Conservation (phyloP, 2,113 vertebrate genomes). For the Anoplopoma fimbria region DNA sequence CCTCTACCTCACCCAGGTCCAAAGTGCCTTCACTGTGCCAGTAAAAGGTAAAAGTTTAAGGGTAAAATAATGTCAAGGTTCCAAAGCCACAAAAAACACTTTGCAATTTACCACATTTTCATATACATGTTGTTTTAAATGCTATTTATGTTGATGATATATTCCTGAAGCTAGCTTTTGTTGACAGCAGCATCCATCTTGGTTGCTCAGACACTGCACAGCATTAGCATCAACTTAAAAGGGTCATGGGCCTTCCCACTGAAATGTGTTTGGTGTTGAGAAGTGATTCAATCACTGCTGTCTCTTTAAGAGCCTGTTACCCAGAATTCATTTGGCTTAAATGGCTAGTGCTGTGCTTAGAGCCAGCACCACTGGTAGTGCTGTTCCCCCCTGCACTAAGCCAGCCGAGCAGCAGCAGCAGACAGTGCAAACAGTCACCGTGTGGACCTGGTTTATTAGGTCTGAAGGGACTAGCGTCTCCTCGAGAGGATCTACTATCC, state of each 20-base stretch:
- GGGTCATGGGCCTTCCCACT: constrained; percentile 61
- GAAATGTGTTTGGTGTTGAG: constrained; percentile 33
- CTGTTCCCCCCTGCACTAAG: constrained; percentile 66
- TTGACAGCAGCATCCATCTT: constrained; percentile 24
- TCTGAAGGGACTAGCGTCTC: constrained; percentile 50
- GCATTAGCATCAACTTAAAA: constrained; percentile 60
- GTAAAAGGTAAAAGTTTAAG: constrained; percentile 69
- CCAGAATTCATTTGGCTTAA: constrained; percentile 81
- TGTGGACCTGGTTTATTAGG: constrained; percentile 52
- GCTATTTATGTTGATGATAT: background rate
- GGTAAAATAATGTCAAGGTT: background rate
- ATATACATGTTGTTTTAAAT: background rate
- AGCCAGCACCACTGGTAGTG: constrained; percentile 70
- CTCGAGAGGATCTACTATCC: constrained; percentile 9
- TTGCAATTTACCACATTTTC: background rate
- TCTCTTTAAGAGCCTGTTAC: constrained; percentile 84
- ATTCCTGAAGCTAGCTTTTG: constrained; percentile 8
- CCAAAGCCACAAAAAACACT: background rate
- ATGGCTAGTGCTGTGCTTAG: constrained; percentile 69
- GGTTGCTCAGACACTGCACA: constrained; percentile 59
- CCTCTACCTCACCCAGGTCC: constrained; percentile 93
- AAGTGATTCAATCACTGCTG: constrained; percentile 46
- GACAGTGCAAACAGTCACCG: constrained; percentile 44
- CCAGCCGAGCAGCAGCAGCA: constrained; percentile 49
- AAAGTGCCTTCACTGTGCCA: constrained; percentile 81